Conservation (phyloP, 2,797 vertebrate genomes). For the Spinus olivaceus region DNA sequence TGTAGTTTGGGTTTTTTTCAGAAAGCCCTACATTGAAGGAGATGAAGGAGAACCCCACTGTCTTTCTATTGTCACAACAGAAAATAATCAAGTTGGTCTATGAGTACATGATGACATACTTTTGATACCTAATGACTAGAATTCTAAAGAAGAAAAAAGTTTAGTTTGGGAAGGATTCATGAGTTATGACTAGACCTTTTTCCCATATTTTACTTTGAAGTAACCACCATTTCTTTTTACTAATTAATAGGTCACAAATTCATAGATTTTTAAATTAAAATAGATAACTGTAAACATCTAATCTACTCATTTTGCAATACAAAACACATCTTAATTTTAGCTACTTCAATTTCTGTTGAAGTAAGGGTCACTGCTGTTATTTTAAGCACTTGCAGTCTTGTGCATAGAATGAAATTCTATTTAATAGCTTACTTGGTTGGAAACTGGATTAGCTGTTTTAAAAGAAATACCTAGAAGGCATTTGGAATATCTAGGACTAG, state of each 20-base stretch:
- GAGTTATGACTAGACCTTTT: background rate
- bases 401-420: background rate
- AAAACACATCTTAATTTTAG: background rate
- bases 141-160: background rate
- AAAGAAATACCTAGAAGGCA: background rate
- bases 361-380: background rate
- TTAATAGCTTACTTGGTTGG: background rate
- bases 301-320: background rate
- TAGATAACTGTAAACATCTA: background rate
- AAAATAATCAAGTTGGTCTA: background rate
- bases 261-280: background rate
- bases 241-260: background rate
- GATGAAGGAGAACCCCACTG: fast-evolving
- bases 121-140: background rate
- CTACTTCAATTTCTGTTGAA: background rate
- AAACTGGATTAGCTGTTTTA: background rate
- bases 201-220: background rate
- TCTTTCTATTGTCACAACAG: background rate
- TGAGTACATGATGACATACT: background rate
- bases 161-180: background rate
- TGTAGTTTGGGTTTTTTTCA: background rate
- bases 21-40: background rate
- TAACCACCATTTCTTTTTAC: background rate
- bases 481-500: background rate
- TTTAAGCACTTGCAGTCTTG: background rate